Base-by-base conservation (phyloP, 2,113 vertebrate species). In the Campylomormyrus tamandua region DNA sequence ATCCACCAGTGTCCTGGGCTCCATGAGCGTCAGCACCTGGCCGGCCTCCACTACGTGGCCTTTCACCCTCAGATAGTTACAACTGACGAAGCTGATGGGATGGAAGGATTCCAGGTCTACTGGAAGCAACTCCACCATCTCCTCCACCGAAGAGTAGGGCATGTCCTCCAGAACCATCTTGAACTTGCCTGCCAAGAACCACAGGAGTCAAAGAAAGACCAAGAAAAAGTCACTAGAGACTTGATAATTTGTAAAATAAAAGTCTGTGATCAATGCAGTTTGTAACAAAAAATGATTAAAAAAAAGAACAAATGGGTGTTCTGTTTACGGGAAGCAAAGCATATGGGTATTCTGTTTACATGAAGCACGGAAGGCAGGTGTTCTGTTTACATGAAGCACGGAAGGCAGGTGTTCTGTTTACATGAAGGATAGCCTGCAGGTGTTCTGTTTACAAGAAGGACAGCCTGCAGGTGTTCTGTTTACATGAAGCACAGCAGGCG, bases 131-230 rank as follows among this genome's bases (percentile, higher is more conserved):
- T 89, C 91, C 52, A 96, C 0, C 88, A 98, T 93, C 46, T 97
- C 95, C 88, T 94, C 92, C 35, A 97, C 21, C 1, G 95, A 93
- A 0, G 0, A 70, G 62, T 94, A 95, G 0, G 93, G 91, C 85
- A 90, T 89, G 0, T 88, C n/a, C 53, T 94, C 93, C 0, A 93
- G 91, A 21, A 96, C 90, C 2, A 96, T 89, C 62, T 93, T 94
- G 93, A 97, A 98, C 83, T 93, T 31, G 49, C 96, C 98, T 99
- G 92, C 70, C 19, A 46, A n/a, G 83, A 89, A n/a, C 13, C 24
- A 49, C 42, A 86, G 15, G 35, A 31, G 74, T 1, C 74, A 80
- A 42, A 80, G 35, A 70, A 70, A 66, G 62, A 11, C n/a, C 24
- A 53, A 35, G 24, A 17, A 15, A 87, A 87, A 53, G 27, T 53